Evolutionary conservation across 2,888 invertebrate genomes (phyloP), one percentile per base, ranked within the genome.

Genomic region (Myopa testacea): DNA sequence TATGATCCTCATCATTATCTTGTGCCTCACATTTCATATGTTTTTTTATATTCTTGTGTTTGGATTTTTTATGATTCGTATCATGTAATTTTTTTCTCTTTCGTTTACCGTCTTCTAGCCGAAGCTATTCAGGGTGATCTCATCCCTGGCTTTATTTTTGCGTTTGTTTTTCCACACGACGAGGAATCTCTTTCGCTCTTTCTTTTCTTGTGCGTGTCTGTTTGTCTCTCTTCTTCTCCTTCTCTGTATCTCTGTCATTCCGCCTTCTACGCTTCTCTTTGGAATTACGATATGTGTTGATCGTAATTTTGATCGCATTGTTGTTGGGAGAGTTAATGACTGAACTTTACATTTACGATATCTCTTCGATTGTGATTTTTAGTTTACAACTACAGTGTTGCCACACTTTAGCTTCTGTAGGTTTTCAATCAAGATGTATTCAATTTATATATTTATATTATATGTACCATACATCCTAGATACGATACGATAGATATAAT

Each of bases 121-220:
- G 3, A 5, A 50, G 14, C 34, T 50, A 70, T 19, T 19, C 67
- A 14, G 38, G 26, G 58, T 75, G 75, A 75, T 75, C 68, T 75
- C 71, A 71, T 71, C 38, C 58, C 37, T 26, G 4, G 40, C 34
- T n/a, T 34, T 71, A 37, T 71, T 12, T 58, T 8, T 40, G 34
- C 38, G 58, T 62, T 38, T 45, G 37, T 34, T 65, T 26, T 40
- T 37, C 26, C 26, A 26, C 26, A 1, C 26, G 26, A 26, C 26
- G 26, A 26, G 26, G 26, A 1, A 26, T 26, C 26, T 26, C 26
- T 26, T 26, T 26, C 26, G 26, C 26, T 26, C 26, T 26, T 26
- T 26, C 26, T 26, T 26, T 26, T 26, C 26, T 2, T 26, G 26
- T 26, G 26, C 26, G 26, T 26, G 1, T 26, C 26, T 26, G 12